Evolutionary conservation across 1,140 invertebrate species (phyloP), one percentile per base, ranked within the genome.

Genomic region (Pygmarrhopalites habei): DNA sequence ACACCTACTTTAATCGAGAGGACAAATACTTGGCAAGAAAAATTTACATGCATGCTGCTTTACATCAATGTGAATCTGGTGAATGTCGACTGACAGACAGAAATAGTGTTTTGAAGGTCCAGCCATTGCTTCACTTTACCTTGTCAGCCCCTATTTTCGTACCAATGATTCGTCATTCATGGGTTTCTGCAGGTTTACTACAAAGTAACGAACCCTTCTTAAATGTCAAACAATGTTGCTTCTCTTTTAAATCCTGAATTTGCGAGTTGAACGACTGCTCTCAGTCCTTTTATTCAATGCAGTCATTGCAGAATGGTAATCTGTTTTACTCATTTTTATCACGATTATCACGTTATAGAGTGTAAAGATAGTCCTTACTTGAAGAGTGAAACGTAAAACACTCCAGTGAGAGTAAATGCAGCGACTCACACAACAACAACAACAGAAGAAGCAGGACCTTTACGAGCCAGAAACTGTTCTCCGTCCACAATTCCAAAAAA

Each of bases 11-110:
- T 43, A 35, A 62, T 28, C 12, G 52, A 5, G 60, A 64, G 39
- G 44, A 64, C 3, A 67, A 63, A 39, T 59, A 59, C 39, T 53
- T 65, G 15, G 47, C 39, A 2, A 52, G 28, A 47, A 5, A 44
- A 26, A 30, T 65, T 21, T 26, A 39, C 7, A 14, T 41, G 21
- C 17, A 55, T 19, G 63, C 57, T 3, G 17, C 7, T 19, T 10
- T 49, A 3, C 43, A 64, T 23, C 5, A 46, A 23, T 12, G 4
- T 46, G n/a, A 43, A 46, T 10, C 10, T 19, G 12, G n/a, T n/a
- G 39, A 41, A n/a, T 41, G 39, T 25, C 51, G 29, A 30, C 23
- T 53, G 51, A 53, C 51, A 5, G 51, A 53, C 19, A 26, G 51
- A 19, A 53, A 53, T 53, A 28, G 23, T 26, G 19, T 28, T 12